These are phyloP conservation scores for Polydrusus tereticollis DNA, from an alignment of 2,888 invertebrate species.

Conservation along the genomic window DNA sequence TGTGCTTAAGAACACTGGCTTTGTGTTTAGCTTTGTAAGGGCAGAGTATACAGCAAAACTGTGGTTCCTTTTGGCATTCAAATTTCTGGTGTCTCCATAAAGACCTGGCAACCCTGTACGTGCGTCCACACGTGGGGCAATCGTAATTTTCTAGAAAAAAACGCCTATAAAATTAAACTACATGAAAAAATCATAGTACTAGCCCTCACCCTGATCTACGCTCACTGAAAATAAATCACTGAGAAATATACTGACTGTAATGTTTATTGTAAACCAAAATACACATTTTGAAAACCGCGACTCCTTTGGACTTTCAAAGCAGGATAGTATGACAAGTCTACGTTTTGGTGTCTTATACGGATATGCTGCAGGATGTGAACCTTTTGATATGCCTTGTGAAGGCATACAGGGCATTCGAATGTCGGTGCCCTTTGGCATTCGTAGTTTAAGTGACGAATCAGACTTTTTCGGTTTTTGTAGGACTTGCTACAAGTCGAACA, in stretches of 20 bases:
- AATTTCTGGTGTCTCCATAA: constrained; percentile 54
- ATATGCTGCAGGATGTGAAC: constrained; percentile 72
- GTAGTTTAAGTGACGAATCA: constrained; percentile 80
- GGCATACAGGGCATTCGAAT: constrained; percentile 77
- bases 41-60: constrained; percentile 53
- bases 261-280: neutral
- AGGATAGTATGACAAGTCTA: constrained; percentile 15
- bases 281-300: neutral
- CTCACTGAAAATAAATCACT: too few relatives aligned
- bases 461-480: constrained; percentile 81
- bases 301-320: neutral
- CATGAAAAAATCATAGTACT: too few relatives aligned
- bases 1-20: constrained; percentile 52
- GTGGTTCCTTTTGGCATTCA: constrained; percentile 55
- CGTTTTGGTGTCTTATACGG: constrained; percentile 68
- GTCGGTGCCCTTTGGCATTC: constrained; percentile 80
- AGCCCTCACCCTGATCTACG: too few relatives aligned
- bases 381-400: constrained; percentile 76
- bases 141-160: neutral
- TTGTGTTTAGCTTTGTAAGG: constrained; percentile 53
- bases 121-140: constrained; percentile 19
- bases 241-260: neutral
- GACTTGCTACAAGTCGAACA: constrained; percentile 82
- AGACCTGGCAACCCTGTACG: constrained; percentile 51
- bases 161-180: neutral